These are phyloP conservation scores for Campylomormyrus tamandua DNA, from an alignment of 2,113 vertebrate species.

Conservation along the genomic window DNA sequence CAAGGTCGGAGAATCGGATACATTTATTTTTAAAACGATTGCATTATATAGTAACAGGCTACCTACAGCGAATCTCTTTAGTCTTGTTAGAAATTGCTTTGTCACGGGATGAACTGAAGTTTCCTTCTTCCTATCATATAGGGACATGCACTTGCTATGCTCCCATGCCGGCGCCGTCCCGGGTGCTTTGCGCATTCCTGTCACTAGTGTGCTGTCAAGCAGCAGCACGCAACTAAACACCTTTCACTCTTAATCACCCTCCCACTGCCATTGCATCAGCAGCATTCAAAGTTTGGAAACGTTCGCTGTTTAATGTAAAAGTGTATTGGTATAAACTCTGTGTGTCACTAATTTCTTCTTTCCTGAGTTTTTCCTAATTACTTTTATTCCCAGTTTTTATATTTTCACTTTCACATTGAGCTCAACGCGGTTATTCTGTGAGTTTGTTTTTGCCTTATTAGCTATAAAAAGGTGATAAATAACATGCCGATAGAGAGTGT, in stretches of 20 bases:
- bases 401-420: neutral
- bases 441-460: neutral
- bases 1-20: neutral
- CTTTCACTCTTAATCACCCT: neutral
- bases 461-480: neutral
- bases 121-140: neutral
- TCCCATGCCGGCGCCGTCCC: neutral
- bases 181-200: neutral
- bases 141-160: too few relatives aligned
- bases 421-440: neutral
- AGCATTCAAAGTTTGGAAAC: neutral
- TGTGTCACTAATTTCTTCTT: neutral
- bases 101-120: neutral
- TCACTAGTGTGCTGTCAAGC: neutral
- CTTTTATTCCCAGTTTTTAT: neutral
- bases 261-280: neutral
- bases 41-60: neutral
- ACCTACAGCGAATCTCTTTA: neutral
- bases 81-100: neutral
- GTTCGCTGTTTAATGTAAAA: neutral
- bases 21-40: neutral
- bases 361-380: neutral
- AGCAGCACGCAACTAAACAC: neutral
- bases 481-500: neutral
- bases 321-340: neutral